Percentiles rank a stretch among this genome's conserved stretches.
Evolutionary conservation across 2,797 vertebrate genomes (phyloP).

Genomic region (Sitta carolinensis): DNA sequence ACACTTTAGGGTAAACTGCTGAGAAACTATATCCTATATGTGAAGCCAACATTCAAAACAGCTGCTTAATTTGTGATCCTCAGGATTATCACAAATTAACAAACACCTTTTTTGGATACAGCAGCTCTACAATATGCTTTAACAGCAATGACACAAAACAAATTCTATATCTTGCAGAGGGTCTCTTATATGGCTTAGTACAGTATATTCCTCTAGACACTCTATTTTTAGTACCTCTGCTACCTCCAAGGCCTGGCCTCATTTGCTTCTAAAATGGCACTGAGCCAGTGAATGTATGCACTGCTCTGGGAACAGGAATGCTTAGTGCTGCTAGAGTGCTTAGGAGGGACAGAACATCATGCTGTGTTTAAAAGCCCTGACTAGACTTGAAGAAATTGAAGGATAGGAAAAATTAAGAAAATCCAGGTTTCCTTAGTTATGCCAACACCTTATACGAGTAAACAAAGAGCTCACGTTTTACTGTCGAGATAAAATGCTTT

Average conservation of each 20-base stretch:
- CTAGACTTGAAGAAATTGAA: background rate
- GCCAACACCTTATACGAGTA: background rate
- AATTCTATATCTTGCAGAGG: background rate
- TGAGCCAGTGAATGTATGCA: background rate
- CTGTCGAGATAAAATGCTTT: background rate
- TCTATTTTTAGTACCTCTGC: constrained; percentile 12
- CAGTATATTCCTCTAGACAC: background rate
- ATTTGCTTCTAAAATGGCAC: background rate
- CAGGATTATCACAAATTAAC: background rate
- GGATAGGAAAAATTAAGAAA: background rate
- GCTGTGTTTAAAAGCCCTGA: background rate
- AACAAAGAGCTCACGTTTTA: background rate
- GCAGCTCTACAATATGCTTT: background rate
- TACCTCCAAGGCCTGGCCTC: background rate
- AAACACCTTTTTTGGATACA: background rate
- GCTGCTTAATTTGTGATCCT: background rate
- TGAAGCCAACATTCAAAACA: background rate
- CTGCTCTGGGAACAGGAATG: background rate
- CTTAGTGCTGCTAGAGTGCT: background rate
- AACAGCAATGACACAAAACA: background rate
- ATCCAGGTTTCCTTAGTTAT: background rate
- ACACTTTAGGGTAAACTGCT: background rate
- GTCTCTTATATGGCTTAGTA: background rate
- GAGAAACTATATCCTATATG: background rate
- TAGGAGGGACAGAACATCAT: background rate